phyloP scores from a whole-genome alignment of 1,140 invertebrate genomes.

The Nasonia giraulti region DNA sequence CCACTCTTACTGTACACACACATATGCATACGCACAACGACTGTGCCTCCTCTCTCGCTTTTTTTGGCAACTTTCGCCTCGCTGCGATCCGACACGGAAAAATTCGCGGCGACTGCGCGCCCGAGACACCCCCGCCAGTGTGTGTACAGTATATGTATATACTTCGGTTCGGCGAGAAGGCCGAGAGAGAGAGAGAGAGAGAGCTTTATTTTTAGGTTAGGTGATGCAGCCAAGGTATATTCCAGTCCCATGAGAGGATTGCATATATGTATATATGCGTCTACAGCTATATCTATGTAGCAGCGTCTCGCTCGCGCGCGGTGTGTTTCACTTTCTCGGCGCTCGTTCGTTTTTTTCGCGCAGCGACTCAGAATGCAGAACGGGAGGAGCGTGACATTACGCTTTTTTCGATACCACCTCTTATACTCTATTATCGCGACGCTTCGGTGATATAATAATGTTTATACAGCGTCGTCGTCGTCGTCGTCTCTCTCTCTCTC shows the following conservation, averaged over 20 bases:
- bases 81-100: not conserved
- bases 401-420: not conserved
- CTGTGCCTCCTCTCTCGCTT: not conserved
- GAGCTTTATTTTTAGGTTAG: conserved; percentile 51
- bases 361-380: not conserved
- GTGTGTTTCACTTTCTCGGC: conserved; percentile 36
- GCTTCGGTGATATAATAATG: not conserved
- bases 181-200: not conserved
- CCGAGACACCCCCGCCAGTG: conserved; percentile 6
- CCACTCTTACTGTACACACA: not conserved
- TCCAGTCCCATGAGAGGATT: not conserved
- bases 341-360: not conserved
- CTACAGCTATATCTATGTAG: not conserved
- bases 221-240: not conserved
- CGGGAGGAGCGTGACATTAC: not conserved
- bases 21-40: not conserved
- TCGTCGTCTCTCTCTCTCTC: no score
- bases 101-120: not conserved
- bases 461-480: no score
- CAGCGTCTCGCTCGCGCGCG: not conserved
- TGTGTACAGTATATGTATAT: not conserved
- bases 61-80: not conserved
- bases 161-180: no score
- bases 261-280: not conserved
- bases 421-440: not conserved